Percentiles rank a stretch among this genome's conserved stretches.
Evolutionary conservation across 2,797 vertebrate species (phyloP).

Genomic region (Melanotaenia trifasciata): DNA sequence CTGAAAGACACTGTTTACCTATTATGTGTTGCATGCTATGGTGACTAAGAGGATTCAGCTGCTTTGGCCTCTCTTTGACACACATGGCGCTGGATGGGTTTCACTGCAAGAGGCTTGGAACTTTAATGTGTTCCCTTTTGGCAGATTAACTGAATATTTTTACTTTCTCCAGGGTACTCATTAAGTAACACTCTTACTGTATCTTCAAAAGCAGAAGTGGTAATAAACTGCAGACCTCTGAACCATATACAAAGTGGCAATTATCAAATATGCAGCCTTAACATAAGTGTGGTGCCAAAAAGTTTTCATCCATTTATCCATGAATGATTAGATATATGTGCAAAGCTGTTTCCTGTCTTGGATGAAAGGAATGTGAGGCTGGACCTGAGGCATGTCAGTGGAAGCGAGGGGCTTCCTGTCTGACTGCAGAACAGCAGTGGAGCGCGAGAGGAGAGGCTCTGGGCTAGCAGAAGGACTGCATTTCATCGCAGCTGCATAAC

Average conservation of each 20-base stretch:
- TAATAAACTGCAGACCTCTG: not conserved
- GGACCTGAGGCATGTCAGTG: conserved; percentile 39
- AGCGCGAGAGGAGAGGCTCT: conserved; percentile 25
- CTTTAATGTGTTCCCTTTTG: conserved; percentile 37
- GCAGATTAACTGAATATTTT: conserved; percentile 37
- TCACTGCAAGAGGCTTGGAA: conserved; percentile 33
- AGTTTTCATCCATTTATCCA: conserved; percentile 14
- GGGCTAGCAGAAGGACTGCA: conserved; percentile 35
- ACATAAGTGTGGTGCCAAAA: conserved; percentile 13
- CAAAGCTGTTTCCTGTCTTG: conserved; percentile 31
- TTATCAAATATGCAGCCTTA: conserved; percentile 1
- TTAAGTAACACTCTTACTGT: conserved; percentile 13
- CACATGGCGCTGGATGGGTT: conserved; percentile 45
- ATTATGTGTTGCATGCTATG: conserved; percentile 46
- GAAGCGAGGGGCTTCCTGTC: conserved; percentile 59
- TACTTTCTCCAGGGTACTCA: conserved; percentile 29
- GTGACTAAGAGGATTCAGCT: conserved; percentile 65
- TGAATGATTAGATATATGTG: conserved; percentile 33
- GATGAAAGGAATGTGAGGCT: conserved; percentile 50
- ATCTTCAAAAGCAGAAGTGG: not conserved
- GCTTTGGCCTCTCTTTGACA: conserved; percentile 48
- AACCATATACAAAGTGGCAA: not conserved
- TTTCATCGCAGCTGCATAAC: conserved; percentile 48
- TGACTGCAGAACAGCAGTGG: conserved; percentile 23
- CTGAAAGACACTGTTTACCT: conserved; percentile 69